phyloP scores from a whole-genome alignment of 2,797 vertebrate species.

The Myotis planiceps region DNA sequence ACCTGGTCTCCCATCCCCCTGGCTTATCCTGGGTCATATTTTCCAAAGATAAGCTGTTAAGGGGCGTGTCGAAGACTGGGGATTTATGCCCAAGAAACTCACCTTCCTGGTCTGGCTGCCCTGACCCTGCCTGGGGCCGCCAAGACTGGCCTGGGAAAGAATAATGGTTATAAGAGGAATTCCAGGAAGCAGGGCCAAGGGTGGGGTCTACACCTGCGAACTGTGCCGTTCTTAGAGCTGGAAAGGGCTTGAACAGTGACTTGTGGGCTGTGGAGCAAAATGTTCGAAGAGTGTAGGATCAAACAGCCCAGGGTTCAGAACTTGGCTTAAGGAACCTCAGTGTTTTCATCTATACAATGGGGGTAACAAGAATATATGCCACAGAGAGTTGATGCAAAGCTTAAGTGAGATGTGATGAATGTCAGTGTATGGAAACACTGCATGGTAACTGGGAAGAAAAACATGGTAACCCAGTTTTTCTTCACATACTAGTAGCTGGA shows the following conservation, averaged over 20 bases:
- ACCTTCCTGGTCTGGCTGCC: constrained; percentile 79
- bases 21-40: constrained; percentile 83
- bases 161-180: background rate
- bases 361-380: background rate
- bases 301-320: background rate
- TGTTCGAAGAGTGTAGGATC: fast-evolving
- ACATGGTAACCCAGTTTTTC: background rate
- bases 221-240: background rate
- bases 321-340: background rate
- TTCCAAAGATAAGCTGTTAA: constrained; percentile 84
- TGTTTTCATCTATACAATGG: background rate
- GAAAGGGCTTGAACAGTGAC: too few relatives aligned
- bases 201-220: background rate
- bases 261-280: background rate
- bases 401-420: fast-evolving
- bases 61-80: constrained; percentile 68
- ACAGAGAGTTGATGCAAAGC: background rate
- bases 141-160: background rate
- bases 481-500: background rate
- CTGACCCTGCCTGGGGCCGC: constrained; percentile 65
- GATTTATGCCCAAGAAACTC: constrained; percentile 84
- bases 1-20: constrained; percentile 74
- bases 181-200: background rate
- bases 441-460: background rate
- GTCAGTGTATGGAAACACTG: fast-evolving